Evolutionary conservation across 2,888 invertebrate species (phyloP), one percentile per base, ranked within the genome.

Genomic region (Tetragonula carbonaria): DNA sequence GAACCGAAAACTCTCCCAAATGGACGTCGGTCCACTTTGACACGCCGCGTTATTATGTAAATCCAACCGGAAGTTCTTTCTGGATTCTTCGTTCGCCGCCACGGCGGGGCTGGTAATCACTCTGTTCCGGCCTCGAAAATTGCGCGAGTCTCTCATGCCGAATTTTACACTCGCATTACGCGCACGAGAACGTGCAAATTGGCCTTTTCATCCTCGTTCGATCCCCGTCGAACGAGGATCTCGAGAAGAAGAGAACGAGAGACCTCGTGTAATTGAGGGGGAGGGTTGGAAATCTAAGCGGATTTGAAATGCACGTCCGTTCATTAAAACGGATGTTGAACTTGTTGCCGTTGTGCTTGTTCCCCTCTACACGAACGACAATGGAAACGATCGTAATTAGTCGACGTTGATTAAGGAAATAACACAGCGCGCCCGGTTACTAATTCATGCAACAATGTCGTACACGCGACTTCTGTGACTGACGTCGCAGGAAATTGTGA

Each of bases 21-120:
- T 45, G 50, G 73, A 23, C 65, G 28, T 23, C 57, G 74, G 6
- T 50, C 72, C 78, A 77, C 81, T 87, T 83, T 62, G 81, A 74
- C 45, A 8, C 80, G 71, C 38, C 80, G 71, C 81, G 83, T 86
- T 90, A 90, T 92, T 89, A 91, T 92, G 91, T 84, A 91, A 92
- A 91, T 90, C 82, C 72, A 83, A 82, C 86, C 89, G 92, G 88
- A 91, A 91, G 92, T 87, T 78, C 88, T 85, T 87, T 78, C 87
- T 86, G 85, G 79, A 85, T 81, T 80, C 81, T 74, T 86, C 75
- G 67, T 74, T 59, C 72, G 45, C 55, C n/a, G 68, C 63, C 70
- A 33, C 63, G n/a, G 76, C 28, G 28, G 55, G 55, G 51, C 77
- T 53, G 70, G 78, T 82, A 70, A 87, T 87, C 83, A 79, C 63